Percentiles rank a stretch among this genome's conserved stretches.
phyloP scores from a whole-genome alignment of 2,113 vertebrate species.

The Oceanites oceanicus region DNA sequence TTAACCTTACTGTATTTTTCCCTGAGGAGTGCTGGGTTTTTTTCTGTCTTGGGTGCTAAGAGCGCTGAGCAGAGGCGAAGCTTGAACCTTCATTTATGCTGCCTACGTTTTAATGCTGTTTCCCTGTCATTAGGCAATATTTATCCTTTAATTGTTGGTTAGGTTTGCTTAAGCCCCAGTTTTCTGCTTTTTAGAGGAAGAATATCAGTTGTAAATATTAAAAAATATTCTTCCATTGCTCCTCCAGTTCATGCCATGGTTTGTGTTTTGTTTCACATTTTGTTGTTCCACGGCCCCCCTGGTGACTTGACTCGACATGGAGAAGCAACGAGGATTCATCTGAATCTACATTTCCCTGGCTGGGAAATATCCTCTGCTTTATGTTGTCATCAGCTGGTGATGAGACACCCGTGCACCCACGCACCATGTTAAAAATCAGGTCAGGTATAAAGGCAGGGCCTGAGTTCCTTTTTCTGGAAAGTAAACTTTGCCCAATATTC shows the following conservation, averaged over 20 bases:
- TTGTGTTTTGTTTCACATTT: background rate
- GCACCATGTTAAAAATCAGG: background rate
- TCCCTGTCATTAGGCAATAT: background rate
- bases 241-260: background rate
- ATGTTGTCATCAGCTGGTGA: background rate
- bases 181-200: background rate
- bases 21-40: background rate
- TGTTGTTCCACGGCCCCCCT: background rate
- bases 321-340: background rate
- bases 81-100: background rate
- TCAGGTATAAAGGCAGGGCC: background rate
- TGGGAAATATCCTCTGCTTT: background rate
- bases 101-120: background rate
- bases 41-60: background rate
- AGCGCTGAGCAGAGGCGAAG: background rate
- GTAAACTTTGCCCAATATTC: background rate
- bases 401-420: accelerated
- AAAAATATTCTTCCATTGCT: background rate
- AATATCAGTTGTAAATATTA: background rate
- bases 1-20: background rate
- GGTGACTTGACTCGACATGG: accelerated
- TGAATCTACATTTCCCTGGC: background rate
- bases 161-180: background rate
- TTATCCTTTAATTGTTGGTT: background rate
- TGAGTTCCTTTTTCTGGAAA: background rate